Evolutionary conservation across 2,888 invertebrate genomes (phyloP), one percentile per base, ranked within the genome.

Genomic region (Gymnocheta viridis): DNA sequence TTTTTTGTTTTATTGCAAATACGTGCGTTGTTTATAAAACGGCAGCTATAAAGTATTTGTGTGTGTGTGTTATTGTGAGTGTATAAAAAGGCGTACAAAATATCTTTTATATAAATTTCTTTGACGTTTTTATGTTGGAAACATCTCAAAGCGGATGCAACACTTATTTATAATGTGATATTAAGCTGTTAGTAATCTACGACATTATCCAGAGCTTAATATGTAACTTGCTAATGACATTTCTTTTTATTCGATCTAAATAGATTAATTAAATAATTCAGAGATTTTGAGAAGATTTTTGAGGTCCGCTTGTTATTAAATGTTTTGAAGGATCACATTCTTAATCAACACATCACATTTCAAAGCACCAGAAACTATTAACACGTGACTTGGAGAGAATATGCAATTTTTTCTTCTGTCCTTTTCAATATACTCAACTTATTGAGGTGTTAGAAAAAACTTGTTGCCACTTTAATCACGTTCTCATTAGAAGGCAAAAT

Each of bases 1-100:
- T 66, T 32, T 79, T 67, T 74, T 41, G 56, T 67, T 70, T 82
- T 79, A 82, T 76, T 82, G 56, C 70, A 64, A 41, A 74, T 64
- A 79, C 79, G 79, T 82, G 74, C 24, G 56, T 74, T 62, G 74
- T 19, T 79, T 82, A 27, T 62, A 41, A 79, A 74, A 47, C 69
- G 41, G 64, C 70, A 64, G n/a, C 67, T 73, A 41, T 62, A 24
- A 67, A 29, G 38, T 67, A n/a, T n/a, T 9, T 22, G 5, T 29
- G 0, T 66, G 19, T 54, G 7, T 49, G 2, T n/a, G n/a, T n/a
- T n/a, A n/a, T n/a, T n/a, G n/a, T 41, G 19, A 2, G 60, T 62
- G 32, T 35, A 14, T 38, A 12, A 62, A 64, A 60, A 27, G 0
- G n/a, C 35, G 35, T 32, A 60, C 32, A 41, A 32, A 54, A 32